Percentiles rank a stretch among this genome's conserved stretches.
Evolutionary conservation across 2,797 vertebrate genomes (phyloP).

Genomic region (Catamblyrhynchus diadema): DNA sequence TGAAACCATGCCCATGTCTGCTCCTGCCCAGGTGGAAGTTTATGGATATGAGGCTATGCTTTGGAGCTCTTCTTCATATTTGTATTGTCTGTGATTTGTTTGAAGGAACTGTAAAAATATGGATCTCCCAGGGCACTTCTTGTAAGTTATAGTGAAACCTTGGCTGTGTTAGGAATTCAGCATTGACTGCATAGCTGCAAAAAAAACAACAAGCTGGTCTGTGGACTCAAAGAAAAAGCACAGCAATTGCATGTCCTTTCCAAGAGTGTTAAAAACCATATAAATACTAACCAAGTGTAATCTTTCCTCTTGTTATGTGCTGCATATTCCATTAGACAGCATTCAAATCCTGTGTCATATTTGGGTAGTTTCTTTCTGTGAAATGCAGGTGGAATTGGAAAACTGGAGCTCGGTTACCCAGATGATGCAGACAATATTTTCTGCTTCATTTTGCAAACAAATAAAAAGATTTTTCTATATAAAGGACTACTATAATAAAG

Average conservation of each 20-base stretch:
- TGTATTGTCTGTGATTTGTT: background rate
- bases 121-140: background rate
- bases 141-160: background rate
- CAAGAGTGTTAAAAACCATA: background rate
- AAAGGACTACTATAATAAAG: background rate
- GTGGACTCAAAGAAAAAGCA: background rate
- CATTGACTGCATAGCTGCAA: background rate
- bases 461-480: background rate
- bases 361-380: background rate
- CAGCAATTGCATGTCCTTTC: background rate
- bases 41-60: background rate
- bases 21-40: background rate
- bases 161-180: background rate
- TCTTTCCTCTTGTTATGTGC: background rate
- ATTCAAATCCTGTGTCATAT: background rate
- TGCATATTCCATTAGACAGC: background rate
- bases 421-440: background rate
- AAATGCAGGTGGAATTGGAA: background rate
- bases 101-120: background rate
- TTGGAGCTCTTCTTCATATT: background rate
- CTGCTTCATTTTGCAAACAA: background rate
- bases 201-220: background rate
- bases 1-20: background rate
- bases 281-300: background rate
- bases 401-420: background rate